A percentile compares a stretch with the other conserved stretches of the same genome.
Conservation (phyloP, 2,113 vertebrate genomes). For the Charina bottae region DNA sequence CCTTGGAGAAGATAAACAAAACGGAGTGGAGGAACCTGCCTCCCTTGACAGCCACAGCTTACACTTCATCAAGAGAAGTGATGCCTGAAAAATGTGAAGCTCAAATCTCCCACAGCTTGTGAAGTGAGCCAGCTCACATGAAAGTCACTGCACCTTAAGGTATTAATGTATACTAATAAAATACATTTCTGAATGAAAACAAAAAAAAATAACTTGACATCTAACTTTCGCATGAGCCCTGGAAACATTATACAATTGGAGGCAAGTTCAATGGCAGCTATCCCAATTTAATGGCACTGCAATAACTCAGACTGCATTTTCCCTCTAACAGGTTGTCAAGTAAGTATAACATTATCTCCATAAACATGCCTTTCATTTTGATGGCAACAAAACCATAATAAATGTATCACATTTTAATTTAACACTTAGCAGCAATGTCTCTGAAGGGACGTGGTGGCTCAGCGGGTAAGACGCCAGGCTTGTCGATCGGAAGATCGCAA, state of each 20-base stretch:
- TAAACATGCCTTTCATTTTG: constrained; percentile 51
- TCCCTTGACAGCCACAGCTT: background rate
- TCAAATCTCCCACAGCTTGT: background rate
- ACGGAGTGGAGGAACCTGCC: background rate
- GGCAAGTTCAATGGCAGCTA: constrained; percentile 11
- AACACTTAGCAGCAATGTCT: constrained; percentile 50
- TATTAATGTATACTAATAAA: constrained; percentile 56
- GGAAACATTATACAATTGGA: constrained; percentile 54
- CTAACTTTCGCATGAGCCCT: constrained; percentile 44
- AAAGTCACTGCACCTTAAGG: constrained; percentile 44
- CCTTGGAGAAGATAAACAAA: background rate
- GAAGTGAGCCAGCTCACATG: background rate
- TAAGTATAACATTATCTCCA: constrained; percentile 59
- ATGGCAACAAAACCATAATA: constrained; percentile 36
- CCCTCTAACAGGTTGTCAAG: background rate
- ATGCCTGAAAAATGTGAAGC: background rate
- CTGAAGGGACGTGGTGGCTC: too few relatives aligned
- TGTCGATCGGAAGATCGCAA: too few relatives aligned
- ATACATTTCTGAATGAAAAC: constrained; percentile 29
- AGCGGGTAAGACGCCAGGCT: too few relatives aligned
- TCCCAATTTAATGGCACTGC: constrained; percentile 28
- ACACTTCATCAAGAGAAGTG: background rate
- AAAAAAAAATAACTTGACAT: constrained; percentile 16
- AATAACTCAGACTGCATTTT: constrained; percentile 28
- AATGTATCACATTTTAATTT: constrained; percentile 66